Evolutionary conservation across 2,797 vertebrate species (phyloP).

Genomic region (Brachyrhaphis roseni): DNA sequence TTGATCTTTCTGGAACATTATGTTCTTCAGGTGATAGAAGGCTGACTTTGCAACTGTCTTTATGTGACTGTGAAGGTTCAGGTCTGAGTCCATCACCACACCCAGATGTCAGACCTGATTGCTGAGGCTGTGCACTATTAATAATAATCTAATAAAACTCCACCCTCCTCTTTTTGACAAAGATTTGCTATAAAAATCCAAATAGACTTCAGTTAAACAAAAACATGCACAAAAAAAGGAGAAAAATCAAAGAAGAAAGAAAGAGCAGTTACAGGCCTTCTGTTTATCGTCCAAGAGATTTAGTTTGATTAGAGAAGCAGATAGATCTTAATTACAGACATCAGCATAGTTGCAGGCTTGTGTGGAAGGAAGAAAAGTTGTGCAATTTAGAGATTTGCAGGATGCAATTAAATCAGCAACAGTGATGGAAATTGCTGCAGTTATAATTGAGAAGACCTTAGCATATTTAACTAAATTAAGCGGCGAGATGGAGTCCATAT

Average conservation of each 20-base stretch:
- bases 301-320: slow-evolving; percentile 56
- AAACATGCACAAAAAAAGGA: background rate
- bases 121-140: background rate
- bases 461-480: slow-evolving; percentile 72
- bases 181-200: background rate
- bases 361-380: slow-evolving; percentile 47
- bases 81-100: too few relatives aligned
- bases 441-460: slow-evolving; percentile 69
- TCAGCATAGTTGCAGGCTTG: slow-evolving; percentile 58
- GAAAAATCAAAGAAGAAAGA: background rate
- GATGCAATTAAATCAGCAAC: slow-evolving; percentile 37
- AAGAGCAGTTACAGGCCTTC: slow-evolving; percentile 5
- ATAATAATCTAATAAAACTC: background rate
- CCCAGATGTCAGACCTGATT: background rate
- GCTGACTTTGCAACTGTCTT: too few relatives aligned
- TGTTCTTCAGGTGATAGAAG: too few relatives aligned
- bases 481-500: slow-evolving; percentile 44
- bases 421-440: slow-evolving; percentile 55
- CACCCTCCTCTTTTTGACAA: background rate
- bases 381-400: slow-evolving; percentile 64
- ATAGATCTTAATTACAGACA: slow-evolving; percentile 67
- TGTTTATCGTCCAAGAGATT: slow-evolving; percentile 30
- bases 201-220: background rate
- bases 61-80: too few relatives aligned
- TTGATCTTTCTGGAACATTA: too few relatives aligned